A percentile compares a stretch with the other conserved stretches of the same genome.
phyloP scores from a whole-genome alignment of 2,888 invertebrate genomes.

The Rotaria macrura region DNA sequence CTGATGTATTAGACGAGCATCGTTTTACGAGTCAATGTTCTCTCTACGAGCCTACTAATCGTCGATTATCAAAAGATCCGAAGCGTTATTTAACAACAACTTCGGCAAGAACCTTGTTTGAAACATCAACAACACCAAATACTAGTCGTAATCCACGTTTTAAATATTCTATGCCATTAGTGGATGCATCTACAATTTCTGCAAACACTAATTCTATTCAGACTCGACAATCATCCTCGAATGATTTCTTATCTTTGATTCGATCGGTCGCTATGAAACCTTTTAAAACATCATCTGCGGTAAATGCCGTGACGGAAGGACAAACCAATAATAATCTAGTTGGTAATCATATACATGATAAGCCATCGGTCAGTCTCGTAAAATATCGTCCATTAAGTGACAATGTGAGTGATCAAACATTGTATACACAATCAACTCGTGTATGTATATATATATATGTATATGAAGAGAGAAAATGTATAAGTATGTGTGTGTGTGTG shows the following conservation, averaged over 20 bases:
- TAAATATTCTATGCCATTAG: neutral
- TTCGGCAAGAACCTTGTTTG: neutral
- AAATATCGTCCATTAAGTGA: constrained; percentile 5
- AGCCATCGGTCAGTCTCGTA: neutral
- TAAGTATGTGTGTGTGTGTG: neutral
- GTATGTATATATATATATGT: neutral
- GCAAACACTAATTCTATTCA: neutral
- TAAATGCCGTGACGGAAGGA: neutral
- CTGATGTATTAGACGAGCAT: neutral
- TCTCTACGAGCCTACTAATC: neutral
- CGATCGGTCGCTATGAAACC: neutral
- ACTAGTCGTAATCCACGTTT: neutral
- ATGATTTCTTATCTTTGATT: neutral
- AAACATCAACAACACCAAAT: neutral
- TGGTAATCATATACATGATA: neutral
- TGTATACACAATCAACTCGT: neutral
- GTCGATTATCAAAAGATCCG: neutral
- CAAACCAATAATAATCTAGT: neutral
- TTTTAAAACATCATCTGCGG: neutral
- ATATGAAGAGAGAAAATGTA: neutral
- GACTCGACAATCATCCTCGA: neutral
- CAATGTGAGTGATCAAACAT: neutral
- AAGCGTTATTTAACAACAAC: neutral
- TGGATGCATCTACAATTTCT: neutral
- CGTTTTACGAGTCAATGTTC: neutral